A percentile compares a stretch with the other conserved stretches of the same genome.
phyloP scores from a whole-genome alignment of 2,113 vertebrate genomes.

The Perognathus longimembris region DNA sequence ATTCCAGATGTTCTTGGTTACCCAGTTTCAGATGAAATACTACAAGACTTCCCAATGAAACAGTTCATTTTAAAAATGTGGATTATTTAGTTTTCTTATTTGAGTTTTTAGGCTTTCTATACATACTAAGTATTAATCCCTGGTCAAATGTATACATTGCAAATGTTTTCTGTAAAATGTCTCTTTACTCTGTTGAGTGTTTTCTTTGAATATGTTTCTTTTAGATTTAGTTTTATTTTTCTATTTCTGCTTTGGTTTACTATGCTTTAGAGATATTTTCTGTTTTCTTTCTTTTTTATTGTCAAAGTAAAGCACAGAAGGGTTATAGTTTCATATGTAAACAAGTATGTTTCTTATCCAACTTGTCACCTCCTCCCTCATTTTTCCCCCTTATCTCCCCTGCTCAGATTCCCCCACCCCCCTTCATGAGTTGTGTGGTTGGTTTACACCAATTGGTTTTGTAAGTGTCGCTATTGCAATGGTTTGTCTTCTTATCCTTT shows the following conservation, averaged over 20 bases:
- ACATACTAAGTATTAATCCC: background rate
- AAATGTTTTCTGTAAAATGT: background rate
- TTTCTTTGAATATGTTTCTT: no score
- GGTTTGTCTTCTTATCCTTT: no score
- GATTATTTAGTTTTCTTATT: background rate
- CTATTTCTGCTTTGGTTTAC: background rate
- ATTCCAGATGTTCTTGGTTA: background rate
- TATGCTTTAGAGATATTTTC: background rate
- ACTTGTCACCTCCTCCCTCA: no score
- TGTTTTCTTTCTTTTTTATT: no score
- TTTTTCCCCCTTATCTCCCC: no score
- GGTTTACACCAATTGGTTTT: no score
- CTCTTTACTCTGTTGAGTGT: background rate
- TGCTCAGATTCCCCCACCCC: no score
- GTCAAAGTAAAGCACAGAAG: no score
- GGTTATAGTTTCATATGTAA: no score
- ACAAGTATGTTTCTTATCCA: no score
- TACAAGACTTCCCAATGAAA: background rate
- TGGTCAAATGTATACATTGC: background rate
- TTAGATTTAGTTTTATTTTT: background rate
- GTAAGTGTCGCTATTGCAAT: no score
- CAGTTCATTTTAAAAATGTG: background rate
- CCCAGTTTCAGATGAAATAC: background rate
- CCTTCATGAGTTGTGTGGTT: no score
- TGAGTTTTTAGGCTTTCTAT: background rate